These are phyloP conservation scores for Ophion costatus DNA, from an alignment of 2,888 invertebrate genomes.

Conservation along the genomic window DNA sequence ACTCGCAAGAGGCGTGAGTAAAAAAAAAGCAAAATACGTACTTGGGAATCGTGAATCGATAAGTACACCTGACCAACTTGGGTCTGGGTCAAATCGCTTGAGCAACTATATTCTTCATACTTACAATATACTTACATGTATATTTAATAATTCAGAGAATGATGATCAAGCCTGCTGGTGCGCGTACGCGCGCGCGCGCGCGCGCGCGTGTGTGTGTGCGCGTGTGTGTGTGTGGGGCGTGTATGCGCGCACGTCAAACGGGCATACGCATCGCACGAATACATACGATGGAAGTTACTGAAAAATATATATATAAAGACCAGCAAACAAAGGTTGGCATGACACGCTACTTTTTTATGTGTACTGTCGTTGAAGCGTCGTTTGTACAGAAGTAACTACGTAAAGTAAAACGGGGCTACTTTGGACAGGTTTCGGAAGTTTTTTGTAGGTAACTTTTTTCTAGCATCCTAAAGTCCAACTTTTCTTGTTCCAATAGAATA, in stretches of 20 bases:
- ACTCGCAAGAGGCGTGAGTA: background rate
- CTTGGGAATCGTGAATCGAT: conserved; percentile 46
- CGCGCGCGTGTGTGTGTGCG: too few species aligned
- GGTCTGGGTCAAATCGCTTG: conserved; percentile 48
- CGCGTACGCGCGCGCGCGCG: too few species aligned
- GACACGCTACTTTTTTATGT: conserved; percentile 7
- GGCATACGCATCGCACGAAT: background rate
- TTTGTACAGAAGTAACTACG: conserved; percentile 1
- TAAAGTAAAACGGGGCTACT: too few species aligned
- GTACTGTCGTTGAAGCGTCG: background rate
- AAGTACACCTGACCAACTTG: conserved; percentile 50
- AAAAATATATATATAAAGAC: conserved; percentile 4
- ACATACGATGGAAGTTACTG: conserved; percentile 11
- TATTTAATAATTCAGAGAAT: too few species aligned
- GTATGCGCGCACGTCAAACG: background rate
- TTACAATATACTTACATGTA: background rate
- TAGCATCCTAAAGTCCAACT: too few species aligned
- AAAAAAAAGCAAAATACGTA: conserved; percentile 26
- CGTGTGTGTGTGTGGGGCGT: conserved; percentile 5
- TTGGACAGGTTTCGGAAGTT: too few species aligned
- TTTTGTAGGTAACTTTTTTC: too few species aligned
- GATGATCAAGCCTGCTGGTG: too few species aligned
- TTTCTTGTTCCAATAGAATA: too few species aligned
- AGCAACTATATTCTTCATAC: background rate
- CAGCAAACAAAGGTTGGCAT: conserved; percentile 29